These are phyloP conservation scores for Lophochroa leadbeateri DNA, from an alignment of 2,113 vertebrate genomes.

Conservation along the genomic window DNA sequence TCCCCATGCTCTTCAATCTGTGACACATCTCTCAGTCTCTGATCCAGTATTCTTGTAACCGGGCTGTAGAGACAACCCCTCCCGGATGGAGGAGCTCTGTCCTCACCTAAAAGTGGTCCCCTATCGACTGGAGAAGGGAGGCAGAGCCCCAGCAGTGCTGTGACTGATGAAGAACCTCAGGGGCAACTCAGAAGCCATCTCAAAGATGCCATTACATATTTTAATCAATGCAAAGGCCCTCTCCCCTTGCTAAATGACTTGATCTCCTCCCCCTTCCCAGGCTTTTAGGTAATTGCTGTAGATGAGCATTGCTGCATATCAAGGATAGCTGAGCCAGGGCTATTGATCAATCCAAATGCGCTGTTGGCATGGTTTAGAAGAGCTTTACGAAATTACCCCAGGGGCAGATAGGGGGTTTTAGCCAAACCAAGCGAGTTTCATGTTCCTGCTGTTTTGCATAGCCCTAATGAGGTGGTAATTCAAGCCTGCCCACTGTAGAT, in stretches of 20 bases:
- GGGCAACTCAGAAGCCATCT: not conserved
- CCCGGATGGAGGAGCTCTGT: not conserved
- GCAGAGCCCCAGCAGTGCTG: not conserved
- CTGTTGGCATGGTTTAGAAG: conserved; percentile 32
- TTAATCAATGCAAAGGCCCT: conserved; percentile 48
- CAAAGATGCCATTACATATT: not conserved
- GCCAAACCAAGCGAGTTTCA: not conserved
- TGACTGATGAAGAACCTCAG: not conserved
- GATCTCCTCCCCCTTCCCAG: conserved; percentile 47
- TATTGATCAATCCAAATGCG: conserved; percentile 57
- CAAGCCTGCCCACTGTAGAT: not conserved
- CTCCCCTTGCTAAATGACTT: conserved; percentile 36
- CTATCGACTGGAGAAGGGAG: not conserved
- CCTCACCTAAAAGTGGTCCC: not conserved
- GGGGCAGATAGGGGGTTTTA: not conserved
- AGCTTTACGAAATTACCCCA: conserved; percentile 25
- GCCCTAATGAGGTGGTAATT: not conserved
- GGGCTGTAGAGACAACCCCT: not conserved
- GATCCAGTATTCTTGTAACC: not conserved
- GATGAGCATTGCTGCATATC: not conserved
- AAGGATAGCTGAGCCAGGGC: conserved; percentile 28
- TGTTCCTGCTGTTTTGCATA: not conserved
- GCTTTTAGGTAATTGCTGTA: conserved; percentile 61
- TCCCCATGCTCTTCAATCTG: not conserved
- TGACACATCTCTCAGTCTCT: not conserved